Conservation (phyloP, 2,113 vertebrate species). For the Forbesichthys papilliferus region DNA sequence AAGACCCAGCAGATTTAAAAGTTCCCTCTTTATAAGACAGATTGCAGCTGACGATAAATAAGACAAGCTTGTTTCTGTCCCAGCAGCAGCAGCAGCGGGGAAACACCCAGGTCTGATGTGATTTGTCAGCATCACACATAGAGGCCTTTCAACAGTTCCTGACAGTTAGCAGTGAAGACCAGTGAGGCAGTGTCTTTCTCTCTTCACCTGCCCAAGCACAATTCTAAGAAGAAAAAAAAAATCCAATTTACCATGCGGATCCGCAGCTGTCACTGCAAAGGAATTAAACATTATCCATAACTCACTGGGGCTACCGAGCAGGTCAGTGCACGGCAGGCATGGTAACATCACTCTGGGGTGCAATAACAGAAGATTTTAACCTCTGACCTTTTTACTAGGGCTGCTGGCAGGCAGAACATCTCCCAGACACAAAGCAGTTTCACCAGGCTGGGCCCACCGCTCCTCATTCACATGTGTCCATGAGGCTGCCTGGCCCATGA, state of each 20-base stretch:
- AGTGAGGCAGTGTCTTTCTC: constrained; percentile 25
- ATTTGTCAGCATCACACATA: constrained; percentile 60
- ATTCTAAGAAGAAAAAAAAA: constrained; percentile 32
- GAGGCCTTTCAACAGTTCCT: constrained; percentile 46
- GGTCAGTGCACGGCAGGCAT: constrained; percentile 62
- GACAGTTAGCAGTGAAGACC: constrained; percentile 51
- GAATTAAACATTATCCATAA: constrained; percentile 78
- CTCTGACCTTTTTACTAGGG: constrained; percentile 57
- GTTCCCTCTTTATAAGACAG: constrained; percentile 18
- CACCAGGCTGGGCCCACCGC: constrained; percentile 28
- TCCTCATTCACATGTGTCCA: constrained; percentile 27
- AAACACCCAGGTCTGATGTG: constrained; percentile 57
- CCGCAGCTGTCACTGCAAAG: constrained; percentile 66
- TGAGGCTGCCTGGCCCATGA: constrained; percentile 41
- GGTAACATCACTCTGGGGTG: constrained; percentile 70
- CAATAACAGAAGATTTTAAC: constrained; percentile 75
- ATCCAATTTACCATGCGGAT: constrained; percentile 71
- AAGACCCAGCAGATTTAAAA: constrained; percentile 6
- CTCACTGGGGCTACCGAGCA: constrained; percentile 62
- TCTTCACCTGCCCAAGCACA: constrained; percentile 55
- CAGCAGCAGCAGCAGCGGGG: constrained; percentile 31
- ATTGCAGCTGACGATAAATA: constrained; percentile 48
- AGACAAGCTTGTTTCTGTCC: constrained; percentile 38
- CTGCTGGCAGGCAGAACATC: constrained; percentile 48
- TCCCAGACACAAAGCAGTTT: constrained; percentile 31